Evolutionary conservation across 2,113 vertebrate species (phyloP).

Genomic region (Dendropsophus ebraccatus): DNA sequence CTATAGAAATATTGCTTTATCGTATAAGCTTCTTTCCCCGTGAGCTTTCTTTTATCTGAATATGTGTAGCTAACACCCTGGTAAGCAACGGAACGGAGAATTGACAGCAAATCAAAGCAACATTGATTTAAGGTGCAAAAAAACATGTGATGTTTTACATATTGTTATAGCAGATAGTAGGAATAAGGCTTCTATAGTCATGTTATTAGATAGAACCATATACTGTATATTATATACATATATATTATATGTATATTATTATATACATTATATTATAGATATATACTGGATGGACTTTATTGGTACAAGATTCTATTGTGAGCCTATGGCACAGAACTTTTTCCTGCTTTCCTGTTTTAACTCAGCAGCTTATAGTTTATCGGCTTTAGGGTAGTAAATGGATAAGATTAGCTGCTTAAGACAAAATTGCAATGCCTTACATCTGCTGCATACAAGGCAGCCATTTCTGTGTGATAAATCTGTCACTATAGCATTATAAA

Average conservation of each 20-base stretch:
- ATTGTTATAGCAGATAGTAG: background rate
- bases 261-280: too few relatives aligned
- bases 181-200: background rate
- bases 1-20: background rate
- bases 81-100: background rate
- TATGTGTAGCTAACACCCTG: background rate
- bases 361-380: background rate
- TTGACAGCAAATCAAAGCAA: conserved; percentile 40
- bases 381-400: background rate
- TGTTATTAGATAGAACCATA: too few relatives aligned
- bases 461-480: background rate
- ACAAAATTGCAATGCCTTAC: background rate
- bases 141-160: conserved; percentile 10
- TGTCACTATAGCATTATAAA: background rate
- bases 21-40: background rate
- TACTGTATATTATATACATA: too few relatives aligned
- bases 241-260: too few relatives aligned
- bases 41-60: conserved; percentile 19
- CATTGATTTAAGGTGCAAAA: conserved; percentile 23
- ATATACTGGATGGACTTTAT: background rate
- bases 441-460: background rate
- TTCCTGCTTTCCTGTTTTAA: background rate
- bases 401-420: background rate
- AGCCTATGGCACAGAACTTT: background rate
- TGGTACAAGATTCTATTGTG: background rate